phyloP scores from a whole-genome alignment of 2,888 invertebrate genomes.

The Lordiphosa fenestrarum region DNA sequence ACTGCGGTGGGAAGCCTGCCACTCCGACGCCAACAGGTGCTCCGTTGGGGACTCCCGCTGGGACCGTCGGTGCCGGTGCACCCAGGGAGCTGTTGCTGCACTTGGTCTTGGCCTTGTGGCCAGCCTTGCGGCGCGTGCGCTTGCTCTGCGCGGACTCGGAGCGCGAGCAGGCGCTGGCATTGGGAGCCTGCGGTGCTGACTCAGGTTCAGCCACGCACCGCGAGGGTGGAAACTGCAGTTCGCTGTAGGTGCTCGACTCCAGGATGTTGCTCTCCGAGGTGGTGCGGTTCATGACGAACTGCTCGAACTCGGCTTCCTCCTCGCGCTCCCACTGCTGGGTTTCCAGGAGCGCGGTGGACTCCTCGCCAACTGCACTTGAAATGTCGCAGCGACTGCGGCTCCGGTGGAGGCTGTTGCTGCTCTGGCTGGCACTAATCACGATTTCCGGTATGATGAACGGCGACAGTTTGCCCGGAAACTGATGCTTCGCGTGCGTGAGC shows the following conservation, averaged over 20 bases:
- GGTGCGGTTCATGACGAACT: slow-evolving; percentile 74
- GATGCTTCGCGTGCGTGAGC: slow-evolving; percentile 29
- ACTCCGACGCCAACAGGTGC: slow-evolving; percentile 49
- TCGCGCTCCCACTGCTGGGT: slow-evolving; percentile 25
- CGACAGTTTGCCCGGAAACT: slow-evolving; percentile 24
- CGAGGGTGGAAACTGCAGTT: slow-evolving; percentile 56
- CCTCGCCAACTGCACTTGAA: slow-evolving; percentile 33
- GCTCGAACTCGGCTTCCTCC: slow-evolving; percentile 66
- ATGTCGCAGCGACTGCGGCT: slow-evolving; percentile 46
- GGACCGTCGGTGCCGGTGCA: slow-evolving; percentile 14
- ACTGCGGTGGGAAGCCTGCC: slow-evolving; percentile 76
- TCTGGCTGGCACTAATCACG: slow-evolving; percentile 66
- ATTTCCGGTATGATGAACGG: slow-evolving; percentile 69
- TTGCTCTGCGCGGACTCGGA: slow-evolving; percentile 67
- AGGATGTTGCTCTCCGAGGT: slow-evolving; percentile 77
- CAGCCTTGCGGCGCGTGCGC: slow-evolving; percentile 68
- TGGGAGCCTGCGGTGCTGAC: slow-evolving; percentile 46
- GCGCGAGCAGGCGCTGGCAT: slow-evolving; percentile 69
- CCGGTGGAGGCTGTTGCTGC: slow-evolving; percentile 61
- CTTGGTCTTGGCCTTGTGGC: slow-evolving; percentile 58
- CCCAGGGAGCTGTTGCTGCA: slow-evolving; percentile 37
- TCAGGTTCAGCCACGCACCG: slow-evolving; percentile 1
- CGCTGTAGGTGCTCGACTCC: slow-evolving; percentile 77
- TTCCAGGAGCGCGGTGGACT: slow-evolving; percentile 59
- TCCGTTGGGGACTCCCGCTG: slow-evolving; percentile 25